Evolutionary conservation across 2,888 invertebrate species (phyloP).

Genomic region (Criorhina ranunculi): DNA sequence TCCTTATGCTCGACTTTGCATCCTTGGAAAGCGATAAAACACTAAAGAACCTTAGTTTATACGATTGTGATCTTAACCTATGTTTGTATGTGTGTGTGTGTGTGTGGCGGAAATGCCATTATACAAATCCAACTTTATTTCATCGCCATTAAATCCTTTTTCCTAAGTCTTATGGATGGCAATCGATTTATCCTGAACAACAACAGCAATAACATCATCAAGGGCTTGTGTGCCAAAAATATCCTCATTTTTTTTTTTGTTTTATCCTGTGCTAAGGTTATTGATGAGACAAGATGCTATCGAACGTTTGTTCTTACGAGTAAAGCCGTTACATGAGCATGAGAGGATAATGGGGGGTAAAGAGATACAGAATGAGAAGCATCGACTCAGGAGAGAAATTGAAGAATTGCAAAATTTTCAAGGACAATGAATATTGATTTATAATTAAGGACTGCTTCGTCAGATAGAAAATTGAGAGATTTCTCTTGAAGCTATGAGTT

Average conservation of each 20-base stretch:
- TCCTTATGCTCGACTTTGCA: conserved; percentile 52
- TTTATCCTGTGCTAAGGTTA: conserved; percentile 18
- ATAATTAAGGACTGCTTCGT: conserved; percentile 65
- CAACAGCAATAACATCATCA: conserved; percentile 43
- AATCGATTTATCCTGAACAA: conserved; percentile 67
- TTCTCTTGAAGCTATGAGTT: conserved; percentile 9
- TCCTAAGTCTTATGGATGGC: conserved; percentile 52
- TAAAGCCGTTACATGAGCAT: background rate
- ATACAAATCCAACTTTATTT: conserved; percentile 70
- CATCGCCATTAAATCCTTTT: conserved; percentile 72
- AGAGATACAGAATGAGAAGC: background rate
- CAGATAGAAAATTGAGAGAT: conserved; percentile 64
- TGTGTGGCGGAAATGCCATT: conserved; percentile 41
- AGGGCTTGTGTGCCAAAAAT: conserved; percentile 25
- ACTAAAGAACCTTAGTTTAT: conserved; percentile 22
- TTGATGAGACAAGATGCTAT: conserved; percentile 62
- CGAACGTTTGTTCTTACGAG: conserved; percentile 32
- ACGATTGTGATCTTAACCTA: background rate
- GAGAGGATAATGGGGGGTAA: background rate
- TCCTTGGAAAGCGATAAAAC: conserved; percentile 36
- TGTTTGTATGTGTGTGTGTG: background rate
- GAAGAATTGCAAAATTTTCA: conserved; percentile 50
- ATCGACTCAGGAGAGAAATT: conserved; percentile 30
- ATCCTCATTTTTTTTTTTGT: conserved; percentile 8
- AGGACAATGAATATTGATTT: conserved; percentile 71